A percentile compares a stretch with the other conserved stretches of the same genome.
Evolutionary conservation across 2,113 vertebrate species (phyloP).

Genomic region (Prolemur simus): DNA sequence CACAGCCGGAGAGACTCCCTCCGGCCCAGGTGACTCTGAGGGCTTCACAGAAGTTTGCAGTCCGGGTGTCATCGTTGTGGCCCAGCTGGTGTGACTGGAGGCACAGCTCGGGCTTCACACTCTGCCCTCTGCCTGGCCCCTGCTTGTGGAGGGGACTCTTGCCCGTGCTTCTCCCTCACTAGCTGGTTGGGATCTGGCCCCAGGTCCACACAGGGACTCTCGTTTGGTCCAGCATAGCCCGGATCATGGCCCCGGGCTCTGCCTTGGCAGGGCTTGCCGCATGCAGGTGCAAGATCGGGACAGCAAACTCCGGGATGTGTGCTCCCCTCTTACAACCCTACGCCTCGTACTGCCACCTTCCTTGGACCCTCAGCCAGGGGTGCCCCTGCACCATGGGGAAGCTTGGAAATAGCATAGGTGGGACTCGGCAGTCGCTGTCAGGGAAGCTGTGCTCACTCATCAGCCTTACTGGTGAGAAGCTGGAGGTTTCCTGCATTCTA

Average conservation of each 20-base stretch:
- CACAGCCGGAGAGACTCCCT: neutral
- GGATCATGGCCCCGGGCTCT: neutral
- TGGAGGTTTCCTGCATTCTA: neutral
- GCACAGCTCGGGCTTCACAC: fast-evolving
- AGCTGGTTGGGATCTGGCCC: neutral
- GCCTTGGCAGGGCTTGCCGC: fast-evolving
- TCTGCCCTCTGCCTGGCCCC: neutral
- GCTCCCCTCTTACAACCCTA: neutral
- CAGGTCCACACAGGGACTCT: neutral
- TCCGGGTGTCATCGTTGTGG: fast-evolving
- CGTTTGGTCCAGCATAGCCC: fast-evolving
- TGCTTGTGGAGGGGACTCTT: neutral
- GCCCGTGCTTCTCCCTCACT: neutral
- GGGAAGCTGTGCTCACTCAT: neutral
- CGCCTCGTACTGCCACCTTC: neutral
- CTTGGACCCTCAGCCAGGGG: neutral
- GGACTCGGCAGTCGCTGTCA: fast-evolving
- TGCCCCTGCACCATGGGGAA: neutral
- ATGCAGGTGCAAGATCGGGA: neutral
- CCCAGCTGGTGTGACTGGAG: neutral
- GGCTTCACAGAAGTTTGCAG: neutral
- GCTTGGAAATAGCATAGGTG: neutral
- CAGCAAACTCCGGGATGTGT: fast-evolving
- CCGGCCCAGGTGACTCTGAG: constrained; percentile 8
- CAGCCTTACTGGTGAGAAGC: neutral